Evolutionary conservation across 2,888 invertebrate species (phyloP), one percentile per base, ranked within the genome.

Genomic region (Sinelater perroti): DNA sequence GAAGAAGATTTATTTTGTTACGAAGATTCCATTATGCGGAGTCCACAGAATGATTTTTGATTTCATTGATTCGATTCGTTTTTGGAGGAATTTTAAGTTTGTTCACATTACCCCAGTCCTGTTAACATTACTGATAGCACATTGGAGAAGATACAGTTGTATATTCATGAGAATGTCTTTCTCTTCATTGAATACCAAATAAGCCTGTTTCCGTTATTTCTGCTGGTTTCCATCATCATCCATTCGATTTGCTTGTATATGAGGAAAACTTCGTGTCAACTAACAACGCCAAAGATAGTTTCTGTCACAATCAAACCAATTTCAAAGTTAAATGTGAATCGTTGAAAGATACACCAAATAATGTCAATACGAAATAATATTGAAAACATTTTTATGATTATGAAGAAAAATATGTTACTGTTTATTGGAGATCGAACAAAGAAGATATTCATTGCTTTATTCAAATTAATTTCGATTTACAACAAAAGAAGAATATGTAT

Each of bases 21-120:
- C 13, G 40, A 40, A 40, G 11, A 35, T 16, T 16, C 6, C 3
- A 11, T 10, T 10, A 16, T 16, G 14, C 4, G n/a, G 16, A 16
- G 35, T 14, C 7, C 4, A 36, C n/a, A 24, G 40, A 40, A 38
- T 11, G 21, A 40, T 10, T 21, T 40, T 40, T 40, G 24, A 40
- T 10, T 40, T 40, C 24, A n/a, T 40, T 38, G 6, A 13, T 38
- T 7, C 10, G 14, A 18, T 18, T 36, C 20, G 20, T 40, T 40
- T 24, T 40, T 13, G 38, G 24, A 40, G 14, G 40, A 40, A 24
- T 40, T 24, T 24, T 40, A 8, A 20, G 20, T 38, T 38, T 20
- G 20, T 20, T 20, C n/a, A 17, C 2, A 8, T 20, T 10, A 5
- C 38, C 8, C 13, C 18, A 11, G 4, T 8, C 38, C 20, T 1